These are phyloP conservation scores for Elgaria multicarinata DNA, from an alignment of 2,113 vertebrate species.

Conservation along the genomic window DNA sequence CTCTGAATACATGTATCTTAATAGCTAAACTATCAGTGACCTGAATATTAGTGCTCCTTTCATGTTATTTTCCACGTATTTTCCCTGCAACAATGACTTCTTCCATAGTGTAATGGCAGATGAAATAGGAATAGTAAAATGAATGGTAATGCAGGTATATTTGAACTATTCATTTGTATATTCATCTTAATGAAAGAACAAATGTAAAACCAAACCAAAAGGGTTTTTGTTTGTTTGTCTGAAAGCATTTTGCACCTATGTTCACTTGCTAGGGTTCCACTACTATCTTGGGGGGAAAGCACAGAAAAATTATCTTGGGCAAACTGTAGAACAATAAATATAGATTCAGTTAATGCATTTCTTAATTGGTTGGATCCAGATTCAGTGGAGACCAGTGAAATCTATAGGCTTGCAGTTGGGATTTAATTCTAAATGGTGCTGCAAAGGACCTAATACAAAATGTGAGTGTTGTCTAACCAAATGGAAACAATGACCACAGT, in stretches of 20 bases:
- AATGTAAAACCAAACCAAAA: neutral
- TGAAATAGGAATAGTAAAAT: conserved; percentile 11
- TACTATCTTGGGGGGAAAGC: neutral
- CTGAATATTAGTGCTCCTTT: conserved; percentile 40
- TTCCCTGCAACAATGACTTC: conserved; percentile 16
- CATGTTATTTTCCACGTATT: conserved; percentile 4
- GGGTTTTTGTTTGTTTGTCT: neutral
- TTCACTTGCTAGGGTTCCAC: neutral
- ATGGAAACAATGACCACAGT: no score
- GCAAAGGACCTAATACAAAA: no score
- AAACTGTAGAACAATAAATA: conserved; percentile 4
- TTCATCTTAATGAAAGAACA: neutral
- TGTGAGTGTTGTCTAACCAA: no score
- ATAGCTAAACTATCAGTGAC: conserved; percentile 13
- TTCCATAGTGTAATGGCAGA: conserved; percentile 1
- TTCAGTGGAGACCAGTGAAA: no score
- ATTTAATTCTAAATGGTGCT: no score
- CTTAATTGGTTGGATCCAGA: no score
- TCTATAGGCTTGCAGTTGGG: no score
- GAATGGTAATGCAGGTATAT: neutral
- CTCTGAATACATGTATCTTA: conserved; percentile 30
- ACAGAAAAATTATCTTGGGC: neutral
- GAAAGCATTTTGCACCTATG: neutral
- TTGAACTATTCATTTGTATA: neutral
- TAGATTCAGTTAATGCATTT: neutral